Percentiles rank a stretch among this genome's conserved stretches.
Evolutionary conservation across 2,888 invertebrate species (phyloP).

Genomic region (Nipponacmea schrenckii): DNA sequence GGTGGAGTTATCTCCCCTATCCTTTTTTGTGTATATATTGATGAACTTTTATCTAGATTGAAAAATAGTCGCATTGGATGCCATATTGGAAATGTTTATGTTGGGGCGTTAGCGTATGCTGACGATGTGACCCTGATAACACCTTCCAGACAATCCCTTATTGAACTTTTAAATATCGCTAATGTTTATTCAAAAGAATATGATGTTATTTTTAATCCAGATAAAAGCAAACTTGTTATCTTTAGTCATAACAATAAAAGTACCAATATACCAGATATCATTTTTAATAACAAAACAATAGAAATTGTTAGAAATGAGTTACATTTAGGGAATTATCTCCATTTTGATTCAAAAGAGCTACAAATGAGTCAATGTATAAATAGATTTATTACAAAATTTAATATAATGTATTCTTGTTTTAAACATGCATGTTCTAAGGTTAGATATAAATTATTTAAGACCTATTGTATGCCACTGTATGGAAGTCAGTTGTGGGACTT

Average conservation of each 20-base stretch:
- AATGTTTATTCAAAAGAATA: background rate
- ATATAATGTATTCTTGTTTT: background rate
- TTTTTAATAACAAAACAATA: background rate
- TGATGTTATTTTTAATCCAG: background rate
- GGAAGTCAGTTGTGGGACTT: background rate
- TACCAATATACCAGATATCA: background rate
- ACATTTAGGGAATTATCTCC: background rate
- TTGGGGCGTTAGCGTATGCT: conserved; percentile 24
- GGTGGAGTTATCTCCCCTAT: conserved; percentile 18
- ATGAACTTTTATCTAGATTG: conserved; percentile 14
- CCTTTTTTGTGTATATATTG: conserved; percentile 17
- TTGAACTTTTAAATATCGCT: background rate
- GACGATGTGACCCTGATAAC: conserved; percentile 22
- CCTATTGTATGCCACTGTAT: background rate
- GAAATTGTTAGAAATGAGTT: background rate
- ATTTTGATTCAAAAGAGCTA: background rate
- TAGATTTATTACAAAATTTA: background rate
- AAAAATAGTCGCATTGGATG: conserved; percentile 8
- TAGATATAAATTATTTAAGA: conserved; percentile 3
- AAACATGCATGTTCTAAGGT: background rate
- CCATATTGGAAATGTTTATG: conserved; percentile 14
- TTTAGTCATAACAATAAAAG: background rate
- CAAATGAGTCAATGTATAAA: background rate
- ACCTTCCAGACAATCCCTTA: background rate
- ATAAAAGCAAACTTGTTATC: conserved; percentile 3